Conservation (phyloP, 2,888 invertebrate genomes). For the Aphodius sticticus region DNA sequence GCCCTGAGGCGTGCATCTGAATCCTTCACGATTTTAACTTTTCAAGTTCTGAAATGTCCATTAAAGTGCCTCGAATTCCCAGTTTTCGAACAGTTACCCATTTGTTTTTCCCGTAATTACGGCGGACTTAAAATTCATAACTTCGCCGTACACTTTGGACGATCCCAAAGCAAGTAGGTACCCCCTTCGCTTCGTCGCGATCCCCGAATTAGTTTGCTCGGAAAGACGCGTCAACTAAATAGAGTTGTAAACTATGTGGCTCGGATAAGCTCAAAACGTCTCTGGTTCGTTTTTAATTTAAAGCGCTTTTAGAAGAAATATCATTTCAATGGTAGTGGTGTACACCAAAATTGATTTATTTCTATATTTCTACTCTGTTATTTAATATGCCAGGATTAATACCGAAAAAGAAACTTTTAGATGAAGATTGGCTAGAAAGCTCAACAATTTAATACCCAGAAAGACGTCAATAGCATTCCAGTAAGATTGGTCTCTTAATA, state of each 20-base stretch:
- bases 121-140: neutral
- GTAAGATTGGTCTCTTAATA: too few species aligned
- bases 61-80: conserved; percentile 22
- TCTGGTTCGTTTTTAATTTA: neutral
- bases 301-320: too few species aligned
- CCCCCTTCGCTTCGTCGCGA: neutral
- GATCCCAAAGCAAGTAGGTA: neutral
- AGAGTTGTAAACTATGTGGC: neutral
- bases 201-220: neutral
- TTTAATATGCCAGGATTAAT: too few species aligned
- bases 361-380: too few species aligned
- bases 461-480: too few species aligned
- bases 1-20: conserved; percentile 14
- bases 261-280: neutral
- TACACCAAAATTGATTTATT: too few species aligned
- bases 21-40: conserved; percentile 29
- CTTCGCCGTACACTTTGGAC: neutral
- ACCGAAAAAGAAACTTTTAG: too few species aligned
- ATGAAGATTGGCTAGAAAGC: too few species aligned
- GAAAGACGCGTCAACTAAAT: neutral
- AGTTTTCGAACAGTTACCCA: conserved; percentile 5
- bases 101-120: conserved; percentile 8
- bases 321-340: too few species aligned
- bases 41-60: conserved; percentile 28
- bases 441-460: too few species aligned